Conservation (phyloP, 2,113 vertebrate species). For the Epinephelus lanceolatus region DNA sequence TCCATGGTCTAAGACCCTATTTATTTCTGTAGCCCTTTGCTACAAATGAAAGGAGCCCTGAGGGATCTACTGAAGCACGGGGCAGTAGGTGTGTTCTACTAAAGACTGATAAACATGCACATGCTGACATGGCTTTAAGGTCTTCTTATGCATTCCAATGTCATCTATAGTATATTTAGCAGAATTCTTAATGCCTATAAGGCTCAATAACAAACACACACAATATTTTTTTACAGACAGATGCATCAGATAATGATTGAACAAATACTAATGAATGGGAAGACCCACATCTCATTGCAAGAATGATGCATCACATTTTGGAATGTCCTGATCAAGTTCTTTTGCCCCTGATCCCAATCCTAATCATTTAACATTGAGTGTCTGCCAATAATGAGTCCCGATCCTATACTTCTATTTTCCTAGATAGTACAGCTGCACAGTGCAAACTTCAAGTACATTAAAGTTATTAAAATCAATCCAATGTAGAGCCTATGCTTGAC, state of each 20-base stretch:
- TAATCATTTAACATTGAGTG: too few relatives aligned
- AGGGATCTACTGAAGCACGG: slow-evolving; percentile 25
- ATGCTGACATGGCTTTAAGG: not conserved
- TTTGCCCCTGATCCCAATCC: too few relatives aligned
- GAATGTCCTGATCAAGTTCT: too few relatives aligned
- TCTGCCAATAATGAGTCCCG: too few relatives aligned
- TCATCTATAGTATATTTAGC: not conserved
- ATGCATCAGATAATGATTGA: not conserved
- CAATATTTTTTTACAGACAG: not conserved
- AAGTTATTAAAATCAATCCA: too few relatives aligned
- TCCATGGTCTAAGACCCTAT: slow-evolving; percentile 65
- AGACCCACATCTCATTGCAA: not conserved
- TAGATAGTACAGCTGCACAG: too few relatives aligned
- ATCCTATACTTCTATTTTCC: too few relatives aligned
- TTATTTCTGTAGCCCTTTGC: slow-evolving; percentile 65
- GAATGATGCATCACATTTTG: not conserved
- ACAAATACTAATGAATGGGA: not conserved
- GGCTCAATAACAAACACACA: not conserved
- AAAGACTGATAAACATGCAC: slow-evolving; percentile 29
- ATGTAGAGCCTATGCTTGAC: too few relatives aligned
- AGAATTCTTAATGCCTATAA: not conserved
- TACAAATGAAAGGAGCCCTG: slow-evolving; percentile 39
- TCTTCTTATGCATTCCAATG: not conserved
- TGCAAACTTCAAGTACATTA: too few relatives aligned
- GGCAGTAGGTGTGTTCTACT: slow-evolving; percentile 15